Evolutionary conservation across 2,113 vertebrate genomes (phyloP).

Genomic region (Festucalex cinctus): DNA sequence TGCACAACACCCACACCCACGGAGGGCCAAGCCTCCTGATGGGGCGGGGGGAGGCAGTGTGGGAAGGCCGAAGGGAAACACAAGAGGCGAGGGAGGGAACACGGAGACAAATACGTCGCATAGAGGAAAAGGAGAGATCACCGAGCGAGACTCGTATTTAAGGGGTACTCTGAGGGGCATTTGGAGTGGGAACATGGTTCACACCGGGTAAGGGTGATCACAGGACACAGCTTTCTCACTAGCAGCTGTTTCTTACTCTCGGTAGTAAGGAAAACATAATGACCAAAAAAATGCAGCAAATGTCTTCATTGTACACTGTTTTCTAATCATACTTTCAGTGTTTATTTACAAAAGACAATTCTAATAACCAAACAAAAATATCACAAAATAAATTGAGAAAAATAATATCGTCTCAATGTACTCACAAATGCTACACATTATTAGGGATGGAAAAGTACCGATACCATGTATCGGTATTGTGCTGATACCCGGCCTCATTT

Average conservation of each 20-base stretch:
- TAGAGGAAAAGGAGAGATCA: slow-evolving; percentile 1
- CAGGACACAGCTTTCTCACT: neutral
- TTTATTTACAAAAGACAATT: too few relatives aligned
- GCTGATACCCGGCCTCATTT: too few relatives aligned
- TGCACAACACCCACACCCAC: slow-evolving; percentile 38
- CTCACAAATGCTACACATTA: too few relatives aligned
- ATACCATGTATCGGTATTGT: too few relatives aligned
- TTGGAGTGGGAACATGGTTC: slow-evolving; percentile 8
- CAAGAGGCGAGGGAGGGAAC: slow-evolving; percentile 4
- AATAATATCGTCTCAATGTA: too few relatives aligned
- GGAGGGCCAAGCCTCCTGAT: slow-evolving; percentile 24
- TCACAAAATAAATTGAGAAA: too few relatives aligned
- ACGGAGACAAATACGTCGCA: slow-evolving; percentile 1
- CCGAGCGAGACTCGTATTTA: slow-evolving; percentile 7
- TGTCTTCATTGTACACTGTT: neutral
- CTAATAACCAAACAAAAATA: too few relatives aligned
- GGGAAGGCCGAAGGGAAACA: slow-evolving; percentile 19
- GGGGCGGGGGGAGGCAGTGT: slow-evolving; percentile 15
- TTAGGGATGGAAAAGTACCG: too few relatives aligned
- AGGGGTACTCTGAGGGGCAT: neutral
- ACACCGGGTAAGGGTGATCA: neutral
- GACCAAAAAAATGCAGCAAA: neutral
- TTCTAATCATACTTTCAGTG: too few relatives aligned
- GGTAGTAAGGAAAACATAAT: neutral
- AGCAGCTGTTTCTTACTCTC: too few relatives aligned